A percentile compares a stretch with the other conserved stretches of the same genome.
phyloP scores from a whole-genome alignment of 2,113 vertebrate species.

The Caranx ignobilis region DNA sequence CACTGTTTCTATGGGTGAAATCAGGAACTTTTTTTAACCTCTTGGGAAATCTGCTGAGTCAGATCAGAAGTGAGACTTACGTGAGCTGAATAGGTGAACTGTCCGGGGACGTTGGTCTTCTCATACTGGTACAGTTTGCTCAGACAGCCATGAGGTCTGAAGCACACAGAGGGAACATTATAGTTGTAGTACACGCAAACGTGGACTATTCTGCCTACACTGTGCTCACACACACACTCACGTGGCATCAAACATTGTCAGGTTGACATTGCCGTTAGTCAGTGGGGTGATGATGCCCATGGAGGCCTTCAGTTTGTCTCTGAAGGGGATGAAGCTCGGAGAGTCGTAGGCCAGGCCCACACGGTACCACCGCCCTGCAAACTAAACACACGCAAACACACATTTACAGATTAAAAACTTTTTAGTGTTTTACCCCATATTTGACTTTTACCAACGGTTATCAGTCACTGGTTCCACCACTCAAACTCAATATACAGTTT shows the following conservation, averaged over 20 bases:
- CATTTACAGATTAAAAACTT: neutral
- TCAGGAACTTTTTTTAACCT: neutral
- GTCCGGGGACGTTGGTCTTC: slow-evolving; percentile 75
- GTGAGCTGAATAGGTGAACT: slow-evolving; percentile 84
- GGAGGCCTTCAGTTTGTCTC: slow-evolving; percentile 73
- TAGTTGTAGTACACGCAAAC: neutral
- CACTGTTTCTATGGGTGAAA: neutral
- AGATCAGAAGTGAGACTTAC: slow-evolving; percentile 69
- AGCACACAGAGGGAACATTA: slow-evolving; percentile 20
- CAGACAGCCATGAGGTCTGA: slow-evolving; percentile 70
- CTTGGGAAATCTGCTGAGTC: neutral
- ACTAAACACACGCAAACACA: slow-evolving; percentile 68
- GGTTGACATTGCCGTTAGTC: slow-evolving; percentile 77
- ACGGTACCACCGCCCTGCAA: slow-evolving; percentile 84
- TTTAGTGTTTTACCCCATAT: neutral
- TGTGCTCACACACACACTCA: slow-evolving; percentile 53
- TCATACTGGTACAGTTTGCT: slow-evolving; percentile 77
- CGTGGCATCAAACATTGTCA: slow-evolving; percentile 83
- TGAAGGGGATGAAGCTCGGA: slow-evolving; percentile 68
- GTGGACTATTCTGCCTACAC: neutral
- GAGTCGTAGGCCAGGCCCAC: slow-evolving; percentile 84
- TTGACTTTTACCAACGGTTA: neutral
- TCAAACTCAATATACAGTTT: too few relatives aligned
- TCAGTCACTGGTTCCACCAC: too few relatives aligned
- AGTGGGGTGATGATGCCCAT: slow-evolving; percentile 71